Base-by-base conservation (phyloP, 2,113 vertebrate genomes). In the Passer domesticus region DNA sequence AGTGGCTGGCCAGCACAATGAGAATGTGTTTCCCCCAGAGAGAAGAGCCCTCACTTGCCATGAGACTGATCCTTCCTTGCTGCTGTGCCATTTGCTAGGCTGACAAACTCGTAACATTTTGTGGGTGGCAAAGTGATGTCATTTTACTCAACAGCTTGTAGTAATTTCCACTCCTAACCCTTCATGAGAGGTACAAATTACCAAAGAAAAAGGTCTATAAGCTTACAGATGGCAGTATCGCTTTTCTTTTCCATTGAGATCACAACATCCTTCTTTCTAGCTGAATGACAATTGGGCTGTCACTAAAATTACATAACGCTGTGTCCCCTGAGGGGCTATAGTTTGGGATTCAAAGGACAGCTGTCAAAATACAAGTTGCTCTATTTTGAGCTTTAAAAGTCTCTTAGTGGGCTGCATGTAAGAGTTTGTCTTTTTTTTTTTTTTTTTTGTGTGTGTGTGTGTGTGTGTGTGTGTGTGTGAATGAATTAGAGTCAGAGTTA, bases 81-180 rank as follows among this genome's bases (percentile, higher is more conserved):
- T 39, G 18, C 77, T 74, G 59, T 62, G 86, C 94, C 95, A 64
- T 97, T 95, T 94, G 50, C 83, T 72, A 47, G 73, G 67, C 95
- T 95, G 96, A 96, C 95, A 94, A 47, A 83, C 58, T 46, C 13
- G 0, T 91, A 91, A 85, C 44, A 33, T 95, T 92, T 87, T 97
- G 97, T 97, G 97, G 95, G 97, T 97, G 97, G 97, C 94, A 84
- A 94, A 96, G 95, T 98, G 97, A 98, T 79, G 96, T 98, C 89
- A 98, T 96, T 93, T 92, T 86, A 58, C 83, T 93, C 90, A 90
- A 91, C 97, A 96, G 94, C 91, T 96, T 95, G 94, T 75, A 96
- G 97, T 96, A 96, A 97, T 98, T 98, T 98, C 97, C 97, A 96
- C 89, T 97, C 96, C 92, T 76, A 84, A 91, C 89, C 78, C 89